Base-by-base conservation (phyloP, 37 sponge, comb jelly and placozoan genomes). In the Dysidea cf. avara region DNA sequence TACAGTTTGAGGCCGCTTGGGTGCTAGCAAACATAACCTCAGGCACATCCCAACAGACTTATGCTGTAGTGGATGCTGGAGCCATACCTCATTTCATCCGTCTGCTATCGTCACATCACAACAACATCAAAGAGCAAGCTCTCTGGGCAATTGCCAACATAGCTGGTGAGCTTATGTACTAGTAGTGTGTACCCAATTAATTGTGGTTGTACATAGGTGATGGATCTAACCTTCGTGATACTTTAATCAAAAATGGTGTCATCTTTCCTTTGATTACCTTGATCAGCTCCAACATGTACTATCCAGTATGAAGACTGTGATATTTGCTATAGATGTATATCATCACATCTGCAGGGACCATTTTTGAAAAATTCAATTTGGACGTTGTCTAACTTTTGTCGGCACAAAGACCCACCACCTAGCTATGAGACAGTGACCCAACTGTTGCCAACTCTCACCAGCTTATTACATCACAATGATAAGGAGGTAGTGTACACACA, bases 1-100 rank as follows among this genome's bases (percentile, higher is more conserved):
- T 97, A 0, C 99, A 97, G 72, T 97, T 94, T 72, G 99, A 97
- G 38, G 86, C 99, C 5, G 92, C 95, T 9, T 97, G 99, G 99
- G 95, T 92, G 47, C 84, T 97, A 12, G 94, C 99, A 25, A 97
- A 97, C 85, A 84, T 97, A 18, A 94, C 99, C 26, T 94, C 95
- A 3, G 94, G 99, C 3, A 86, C 64, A 40, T 87, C 90, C 7
- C 83, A 88, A 21, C 99, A 97, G 55, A 97, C 99, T 7, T 64
- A 78, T 26, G 78, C 87, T 39, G 92, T 97, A 12, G 94, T 97
- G 48, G 77, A 93, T n/a, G 74, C 92, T 37, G 88, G 88, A 77
- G 94, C 85, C 50, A 90, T 94, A 17, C 99, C 89, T 30, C 51
- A 74, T 51, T 87, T 97, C 49, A 74, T 97, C 61, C 56, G 64